Conservation (phyloP, 1,140 invertebrate species). For the Stegodyphus mimosarum region DNA sequence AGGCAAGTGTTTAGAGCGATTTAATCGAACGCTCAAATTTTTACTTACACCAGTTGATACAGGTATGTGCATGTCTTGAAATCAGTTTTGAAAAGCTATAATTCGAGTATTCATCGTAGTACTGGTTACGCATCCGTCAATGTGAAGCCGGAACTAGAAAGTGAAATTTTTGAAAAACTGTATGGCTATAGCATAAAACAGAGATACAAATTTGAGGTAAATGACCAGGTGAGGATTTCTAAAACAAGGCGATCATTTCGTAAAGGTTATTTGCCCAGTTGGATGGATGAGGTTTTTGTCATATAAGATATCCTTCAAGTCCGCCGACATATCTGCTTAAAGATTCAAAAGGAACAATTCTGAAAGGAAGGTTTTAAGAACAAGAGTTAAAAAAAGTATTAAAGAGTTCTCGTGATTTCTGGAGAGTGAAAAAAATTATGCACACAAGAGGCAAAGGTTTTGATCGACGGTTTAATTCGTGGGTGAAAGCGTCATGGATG, state of each 20-base stretch:
- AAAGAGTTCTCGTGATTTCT: constrained; percentile 3
- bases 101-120: constrained; percentile 67
- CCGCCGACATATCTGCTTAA: constrained; percentile 37
- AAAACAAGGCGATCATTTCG: constrained; percentile 43
- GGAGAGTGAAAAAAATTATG: constrained; percentile 20
- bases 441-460: constrained; percentile 20
- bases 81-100: constrained; percentile 66
- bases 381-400: constrained; percentile 24
- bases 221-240: constrained; percentile 63
- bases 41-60: constrained; percentile 67
- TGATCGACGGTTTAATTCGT: constrained; percentile 3
- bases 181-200: constrained; percentile 1
- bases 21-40: constrained; percentile 69
- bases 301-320: constrained; percentile 8
- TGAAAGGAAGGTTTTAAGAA: constrained; percentile 51
- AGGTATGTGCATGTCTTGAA: constrained; percentile 68
- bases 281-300: constrained; percentile 45
- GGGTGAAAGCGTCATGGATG: constrained; percentile 11
- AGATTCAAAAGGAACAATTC: constrained; percentile 12
- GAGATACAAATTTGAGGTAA: constrained; percentile 62
- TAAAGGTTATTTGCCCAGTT: constrained; percentile 50
- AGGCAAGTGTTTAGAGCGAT: constrained; percentile 70
- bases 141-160: constrained; percentile 66
- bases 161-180: constrained; percentile 28
- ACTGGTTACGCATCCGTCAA: constrained; percentile 67